Conservation (phyloP, 2,797 vertebrate species). For the Manis pentadactyla region DNA sequence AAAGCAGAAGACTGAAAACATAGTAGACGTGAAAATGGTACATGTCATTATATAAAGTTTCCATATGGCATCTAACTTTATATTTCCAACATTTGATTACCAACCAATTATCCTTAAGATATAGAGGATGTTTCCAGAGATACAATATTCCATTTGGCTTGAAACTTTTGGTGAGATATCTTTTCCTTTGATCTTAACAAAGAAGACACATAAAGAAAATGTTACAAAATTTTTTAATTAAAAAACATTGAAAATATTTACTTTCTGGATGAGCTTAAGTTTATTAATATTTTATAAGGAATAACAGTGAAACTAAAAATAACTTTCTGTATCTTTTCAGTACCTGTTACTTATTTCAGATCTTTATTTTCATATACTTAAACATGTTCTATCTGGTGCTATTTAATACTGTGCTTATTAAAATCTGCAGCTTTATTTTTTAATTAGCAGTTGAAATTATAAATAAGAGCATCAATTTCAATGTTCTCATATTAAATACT, state of each 20-base stretch:
- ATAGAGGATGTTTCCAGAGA: neutral
- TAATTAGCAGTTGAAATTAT: neutral
- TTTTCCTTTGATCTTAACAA: slow-evolving; percentile 3
- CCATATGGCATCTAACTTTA: neutral
- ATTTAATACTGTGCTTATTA: neutral
- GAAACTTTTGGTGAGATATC: neutral
- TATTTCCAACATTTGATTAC: neutral
- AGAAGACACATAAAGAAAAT: neutral
- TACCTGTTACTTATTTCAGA: neutral
- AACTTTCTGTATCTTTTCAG: neutral
- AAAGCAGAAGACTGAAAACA: neutral
- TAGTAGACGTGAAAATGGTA: neutral
- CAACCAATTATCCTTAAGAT: neutral
- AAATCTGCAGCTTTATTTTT: neutral
- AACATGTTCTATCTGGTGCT: neutral
- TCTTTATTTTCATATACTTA: neutral
- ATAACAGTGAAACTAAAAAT: neutral
- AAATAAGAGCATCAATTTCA: neutral
- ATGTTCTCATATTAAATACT: neutral
- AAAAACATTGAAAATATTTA: neutral
- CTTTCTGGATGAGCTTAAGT: neutral
- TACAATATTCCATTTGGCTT: neutral
- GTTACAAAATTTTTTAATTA: neutral
- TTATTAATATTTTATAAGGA: neutral
- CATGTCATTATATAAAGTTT: neutral